Base-by-base conservation (phyloP, 2,888 invertebrate species). In the Metopia argyrocephala region DNA sequence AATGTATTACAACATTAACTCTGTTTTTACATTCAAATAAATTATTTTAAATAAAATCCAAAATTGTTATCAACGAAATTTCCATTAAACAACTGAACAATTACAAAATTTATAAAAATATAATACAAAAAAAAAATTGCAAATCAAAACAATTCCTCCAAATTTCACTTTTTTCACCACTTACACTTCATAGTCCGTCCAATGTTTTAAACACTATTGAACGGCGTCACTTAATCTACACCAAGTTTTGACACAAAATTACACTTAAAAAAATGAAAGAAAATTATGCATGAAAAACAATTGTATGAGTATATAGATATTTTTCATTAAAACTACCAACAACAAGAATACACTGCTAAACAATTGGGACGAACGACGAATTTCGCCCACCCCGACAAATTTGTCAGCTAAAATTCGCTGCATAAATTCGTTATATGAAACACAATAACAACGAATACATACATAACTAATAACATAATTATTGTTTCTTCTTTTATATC, bases 131-230 rank as follows among this genome's bases (percentile, higher is more conserved):
- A 46, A n/a, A 70, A 65, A 65, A 57, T 65, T n/a, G 54, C 65
- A 61, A 78, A 70, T 61, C 71, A 78, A 78, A 71, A 78, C 78
- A 78, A 66, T 78, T 15, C 61, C 28, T 57, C 54, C 64, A 65
- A 78, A 54, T 71, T 78, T 78, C 66, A 71, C 78, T 78, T 73
- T 71, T 78, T 70, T 65, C 64, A 76, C 62, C 56, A 69, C 56
- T 21, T 20, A 38, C 57, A 65, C 57, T 50, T 9, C 65, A 20
- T 15, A 25, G 65, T 12, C 50, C 21, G 38, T 27, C 21, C 2
- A 56, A 3, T 7, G 5, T 56, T 5, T n/a, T 25, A 56, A 27
- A 56, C 7, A 56, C 54, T 25, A n/a, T 4, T 3, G 2, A 56
- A 56, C 54, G 54, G n/a, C 54, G 54, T 68, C 23, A 21, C 12